Evolutionary conservation across 2,797 vertebrate genomes (phyloP), one percentile per base, ranked within the genome.

Genomic region (Brachyalestes nurse): DNA sequence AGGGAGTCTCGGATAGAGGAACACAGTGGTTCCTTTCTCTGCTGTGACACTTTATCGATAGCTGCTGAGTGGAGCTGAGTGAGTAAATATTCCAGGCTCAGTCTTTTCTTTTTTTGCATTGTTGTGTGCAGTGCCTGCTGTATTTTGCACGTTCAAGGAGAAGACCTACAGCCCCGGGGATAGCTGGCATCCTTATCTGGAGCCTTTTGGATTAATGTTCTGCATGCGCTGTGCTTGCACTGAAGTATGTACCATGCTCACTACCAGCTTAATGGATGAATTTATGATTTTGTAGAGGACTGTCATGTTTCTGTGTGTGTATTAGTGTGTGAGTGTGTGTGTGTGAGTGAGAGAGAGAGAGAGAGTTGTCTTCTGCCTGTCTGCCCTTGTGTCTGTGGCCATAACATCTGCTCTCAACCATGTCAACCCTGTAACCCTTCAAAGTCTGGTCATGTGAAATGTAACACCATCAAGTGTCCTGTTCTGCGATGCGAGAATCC

Each of bases 121-220:
- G 70, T 60, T 69, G 40, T 67, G 51, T 81, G 58, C 77, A 75
- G 78, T 76, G 49, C 75, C 93, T 0, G 95, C 93, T 25, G 78
- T 91, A 28, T 92, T 94, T 80, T 99, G 97, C 10, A 93, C 95
- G 78, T 98, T 99, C 89, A 96, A 96, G 28, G 96, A 97, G 79
- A 96, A 96, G 94, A 96, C 89, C 1, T 98, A 96, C 86, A 93
- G 86, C 77, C 94, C 94, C 0, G 97, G 97, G 0, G 96, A 98
- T 86, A 98, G 96, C 92, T 99, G 97, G 97, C 97, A 99, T 84
- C 97, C 97, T 61, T 96, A 96, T 90, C 89, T 99, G 89, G 96
- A 98, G 88, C 97, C 97, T 0, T 96, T 96, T 66, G 97, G 97
- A 47, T 86, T 96, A 60, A 96, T 97, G 93, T 96, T 96, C 90